Evolutionary conservation across 2,113 vertebrate species (phyloP).

Genomic region (Polypterus bichir): DNA sequence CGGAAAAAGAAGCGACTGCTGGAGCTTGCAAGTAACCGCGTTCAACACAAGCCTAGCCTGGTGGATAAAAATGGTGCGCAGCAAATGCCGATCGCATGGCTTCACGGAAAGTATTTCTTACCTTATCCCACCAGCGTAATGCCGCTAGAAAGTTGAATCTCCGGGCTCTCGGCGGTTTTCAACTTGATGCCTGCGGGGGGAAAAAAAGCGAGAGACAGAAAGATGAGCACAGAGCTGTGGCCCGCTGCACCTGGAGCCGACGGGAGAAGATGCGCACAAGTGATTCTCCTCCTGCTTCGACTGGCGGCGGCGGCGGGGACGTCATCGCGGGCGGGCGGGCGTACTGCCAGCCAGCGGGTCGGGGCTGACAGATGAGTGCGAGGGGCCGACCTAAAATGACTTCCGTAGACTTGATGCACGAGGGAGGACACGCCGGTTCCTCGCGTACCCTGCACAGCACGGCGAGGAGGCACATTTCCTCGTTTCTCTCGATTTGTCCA

Average conservation of each 20-base stretch:
- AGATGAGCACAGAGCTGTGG: constrained; percentile 6
- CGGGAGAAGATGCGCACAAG: not conserved
- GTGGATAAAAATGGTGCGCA: too few species aligned
- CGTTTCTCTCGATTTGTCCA: too few species aligned
- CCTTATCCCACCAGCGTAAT: too few species aligned
- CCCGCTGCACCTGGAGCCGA: not conserved
- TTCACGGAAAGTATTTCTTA: too few species aligned
- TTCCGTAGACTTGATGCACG: not conserved
- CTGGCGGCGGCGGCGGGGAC: not conserved
- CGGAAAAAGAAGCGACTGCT: too few species aligned
- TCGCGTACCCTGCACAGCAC: not conserved
- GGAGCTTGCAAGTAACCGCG: too few species aligned
- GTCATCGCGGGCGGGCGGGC: not conserved
- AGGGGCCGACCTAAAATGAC: not conserved
- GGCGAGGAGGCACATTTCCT: not conserved
- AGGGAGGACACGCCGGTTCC: not conserved
- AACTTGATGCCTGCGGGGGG: constrained; percentile 28
- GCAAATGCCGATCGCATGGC: too few species aligned
- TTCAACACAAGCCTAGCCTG: too few species aligned
- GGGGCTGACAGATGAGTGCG: not conserved
- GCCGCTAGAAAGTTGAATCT: too few species aligned
- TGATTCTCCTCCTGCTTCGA: not conserved
- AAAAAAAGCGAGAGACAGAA: constrained; percentile 31
- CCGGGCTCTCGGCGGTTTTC: constrained; percentile 10
- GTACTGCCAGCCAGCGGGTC: not conserved